These are phyloP conservation scores for Nasonovia ribisnigri DNA, from an alignment of 2,888 invertebrate genomes.

Conservation along the genomic window DNA sequence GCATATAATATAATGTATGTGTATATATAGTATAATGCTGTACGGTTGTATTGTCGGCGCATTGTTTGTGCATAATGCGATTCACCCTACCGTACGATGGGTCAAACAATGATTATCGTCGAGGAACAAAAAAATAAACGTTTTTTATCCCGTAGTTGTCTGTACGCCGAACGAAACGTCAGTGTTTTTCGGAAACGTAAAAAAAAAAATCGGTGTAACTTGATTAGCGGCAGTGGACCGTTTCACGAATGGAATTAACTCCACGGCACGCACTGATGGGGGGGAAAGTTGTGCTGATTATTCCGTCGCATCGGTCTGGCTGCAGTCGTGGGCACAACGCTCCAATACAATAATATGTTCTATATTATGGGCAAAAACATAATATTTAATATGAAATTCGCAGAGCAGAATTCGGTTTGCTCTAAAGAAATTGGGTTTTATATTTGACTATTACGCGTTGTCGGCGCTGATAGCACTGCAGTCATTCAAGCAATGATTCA, in stretches of 20 bases:
- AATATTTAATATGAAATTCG: background rate
- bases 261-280: background rate
- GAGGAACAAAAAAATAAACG: conserved; percentile 32
- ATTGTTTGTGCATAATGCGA: conserved; percentile 55
- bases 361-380: background rate
- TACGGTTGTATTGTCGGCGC: conserved; percentile 26
- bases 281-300: conserved; percentile 16
- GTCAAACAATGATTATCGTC: conserved; percentile 50
- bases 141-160: conserved; percentile 20
- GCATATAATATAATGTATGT: background rate
- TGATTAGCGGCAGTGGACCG: conserved; percentile 51
- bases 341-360: background rate
- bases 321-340: background rate
- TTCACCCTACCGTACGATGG: conserved; percentile 50
- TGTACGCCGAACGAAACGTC: conserved; percentile 38
- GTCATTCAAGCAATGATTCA: background rate
- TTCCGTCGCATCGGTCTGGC: background rate
- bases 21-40: background rate
- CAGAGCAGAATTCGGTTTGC: background rate
- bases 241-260: conserved; percentile 46
- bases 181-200: conserved; percentile 32
- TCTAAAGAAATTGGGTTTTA: background rate
- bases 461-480: background rate
- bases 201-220: conserved; percentile 35
- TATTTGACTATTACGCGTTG: background rate